Percentiles rank a stretch among this genome's conserved stretches.
Evolutionary conservation across 2,113 vertebrate genomes (phyloP).

Genomic region (Catharus minimus): DNA sequence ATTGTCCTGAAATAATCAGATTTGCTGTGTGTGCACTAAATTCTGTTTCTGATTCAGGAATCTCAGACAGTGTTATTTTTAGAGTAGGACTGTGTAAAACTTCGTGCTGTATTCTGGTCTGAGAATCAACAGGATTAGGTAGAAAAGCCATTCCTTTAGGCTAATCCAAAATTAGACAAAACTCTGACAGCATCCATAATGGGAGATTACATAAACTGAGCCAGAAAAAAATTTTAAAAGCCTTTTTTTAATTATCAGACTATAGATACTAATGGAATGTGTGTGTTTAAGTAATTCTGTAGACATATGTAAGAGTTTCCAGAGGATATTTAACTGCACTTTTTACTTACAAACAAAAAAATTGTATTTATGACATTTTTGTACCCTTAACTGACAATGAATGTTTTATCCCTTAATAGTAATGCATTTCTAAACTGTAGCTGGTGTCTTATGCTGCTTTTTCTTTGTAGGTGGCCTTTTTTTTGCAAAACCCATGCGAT

Average conservation of each 20-base stretch:
- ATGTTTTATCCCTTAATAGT: background rate
- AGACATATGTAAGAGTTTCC: background rate
- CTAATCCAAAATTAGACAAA: background rate
- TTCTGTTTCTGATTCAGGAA: background rate
- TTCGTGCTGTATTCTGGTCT: background rate
- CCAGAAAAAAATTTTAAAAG: background rate
- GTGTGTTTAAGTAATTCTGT: background rate
- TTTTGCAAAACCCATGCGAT: constrained; percentile 97
- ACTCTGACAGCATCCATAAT: background rate
- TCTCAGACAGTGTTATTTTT: background rate
- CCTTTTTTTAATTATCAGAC: background rate
- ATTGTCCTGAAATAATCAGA: background rate
- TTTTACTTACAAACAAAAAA: background rate
- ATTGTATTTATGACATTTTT: background rate
- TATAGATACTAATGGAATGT: background rate
- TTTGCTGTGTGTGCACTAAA: background rate
- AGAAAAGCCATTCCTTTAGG: background rate
- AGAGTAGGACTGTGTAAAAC: background rate
- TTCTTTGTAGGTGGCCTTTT: constrained; percentile 89
- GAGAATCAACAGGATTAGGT: background rate
- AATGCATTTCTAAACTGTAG: background rate
- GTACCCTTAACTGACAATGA: background rate
- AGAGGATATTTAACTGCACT: background rate
- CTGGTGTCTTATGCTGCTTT: background rate
- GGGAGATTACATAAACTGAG: background rate